These are phyloP conservation scores for Argopecten irradians DNA, from an alignment of 1,140 invertebrate genomes.

Conservation along the genomic window DNA sequence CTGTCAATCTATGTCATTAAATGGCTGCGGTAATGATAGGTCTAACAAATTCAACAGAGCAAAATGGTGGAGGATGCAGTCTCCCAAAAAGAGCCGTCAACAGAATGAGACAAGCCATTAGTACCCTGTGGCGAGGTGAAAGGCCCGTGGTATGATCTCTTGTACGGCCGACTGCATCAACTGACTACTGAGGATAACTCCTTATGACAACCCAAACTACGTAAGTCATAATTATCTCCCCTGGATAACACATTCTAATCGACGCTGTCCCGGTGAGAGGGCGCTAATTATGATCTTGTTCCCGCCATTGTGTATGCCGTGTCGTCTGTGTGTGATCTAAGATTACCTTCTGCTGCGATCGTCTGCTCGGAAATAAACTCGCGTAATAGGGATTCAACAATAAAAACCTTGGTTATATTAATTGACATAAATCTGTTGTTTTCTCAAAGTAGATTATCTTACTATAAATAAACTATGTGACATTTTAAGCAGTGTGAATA, in stretches of 20 bases:
- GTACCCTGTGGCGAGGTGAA: not conserved
- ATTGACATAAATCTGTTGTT: too few relatives aligned
- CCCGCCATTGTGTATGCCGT: not conserved
- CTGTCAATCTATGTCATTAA: not conserved
- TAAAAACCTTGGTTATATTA: too few relatives aligned
- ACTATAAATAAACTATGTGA: too few relatives aligned
- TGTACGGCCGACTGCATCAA: not conserved
- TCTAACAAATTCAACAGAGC: too few relatives aligned
- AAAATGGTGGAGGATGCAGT: not conserved
- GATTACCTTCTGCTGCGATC: not conserved
- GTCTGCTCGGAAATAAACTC: not conserved
- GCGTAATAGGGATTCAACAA: not conserved
- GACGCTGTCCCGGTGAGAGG: not conserved
- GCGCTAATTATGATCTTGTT: slow-evolving; percentile 5
- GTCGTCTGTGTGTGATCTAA: not conserved
- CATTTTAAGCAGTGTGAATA: too few relatives aligned
- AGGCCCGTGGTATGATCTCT: not conserved
- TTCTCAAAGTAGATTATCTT: too few relatives aligned
- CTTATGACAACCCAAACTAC: not conserved
- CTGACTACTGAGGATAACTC: not conserved
- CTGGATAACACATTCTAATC: not conserved
- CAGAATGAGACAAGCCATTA: not conserved
- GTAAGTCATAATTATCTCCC: slow-evolving; percentile 17
- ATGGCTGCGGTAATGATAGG: not conserved
- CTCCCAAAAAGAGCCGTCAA: not conserved